Percentiles rank a stretch among this genome's conserved stretches.
Evolutionary conservation across 2,797 vertebrate genomes (phyloP).

Genomic region (Morelia viridis): DNA sequence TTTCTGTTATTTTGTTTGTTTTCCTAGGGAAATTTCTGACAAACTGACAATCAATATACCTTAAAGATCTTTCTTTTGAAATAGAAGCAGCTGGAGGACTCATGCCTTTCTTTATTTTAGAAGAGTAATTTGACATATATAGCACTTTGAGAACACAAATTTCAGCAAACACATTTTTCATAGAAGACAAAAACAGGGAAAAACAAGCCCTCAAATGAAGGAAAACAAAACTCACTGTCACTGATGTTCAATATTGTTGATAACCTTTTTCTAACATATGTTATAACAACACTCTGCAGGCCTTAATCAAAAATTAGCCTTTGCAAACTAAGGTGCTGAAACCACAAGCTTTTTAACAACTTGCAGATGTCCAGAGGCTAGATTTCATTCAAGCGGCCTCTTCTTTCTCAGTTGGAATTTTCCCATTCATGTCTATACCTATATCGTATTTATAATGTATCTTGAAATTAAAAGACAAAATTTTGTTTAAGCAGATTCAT

Average conservation of each 20-base stretch:
- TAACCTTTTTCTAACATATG: not conserved
- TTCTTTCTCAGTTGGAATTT: too few relatives aligned
- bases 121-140: slow-evolving; percentile 19
- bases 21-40: not conserved
- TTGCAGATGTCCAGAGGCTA: too few relatives aligned
- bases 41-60: not conserved
- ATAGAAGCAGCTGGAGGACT: slow-evolving; percentile 3
- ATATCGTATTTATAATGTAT: too few relatives aligned
- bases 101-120: slow-evolving; percentile 22
- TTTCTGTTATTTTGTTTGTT: slow-evolving; percentile 21
- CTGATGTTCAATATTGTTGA: slow-evolving; percentile 8
- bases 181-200: slow-evolving; percentile 15
- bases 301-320: too few relatives aligned
- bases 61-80: slow-evolving; percentile 19
- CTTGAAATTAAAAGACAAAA: too few relatives aligned
- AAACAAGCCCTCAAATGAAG: slow-evolving; percentile 23
- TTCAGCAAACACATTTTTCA: slow-evolving; percentile 29
- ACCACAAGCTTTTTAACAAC: too few relatives aligned
- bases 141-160: slow-evolving; percentile 17
- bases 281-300: not conserved
- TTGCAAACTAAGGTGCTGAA: too few relatives aligned
- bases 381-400: too few relatives aligned
- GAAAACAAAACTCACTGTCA: not conserved
- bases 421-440: too few relatives aligned
- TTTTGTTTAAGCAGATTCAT: too few relatives aligned